Base-by-base conservation (phyloP, 2,113 vertebrate species). In the Ursus arctos region DNA sequence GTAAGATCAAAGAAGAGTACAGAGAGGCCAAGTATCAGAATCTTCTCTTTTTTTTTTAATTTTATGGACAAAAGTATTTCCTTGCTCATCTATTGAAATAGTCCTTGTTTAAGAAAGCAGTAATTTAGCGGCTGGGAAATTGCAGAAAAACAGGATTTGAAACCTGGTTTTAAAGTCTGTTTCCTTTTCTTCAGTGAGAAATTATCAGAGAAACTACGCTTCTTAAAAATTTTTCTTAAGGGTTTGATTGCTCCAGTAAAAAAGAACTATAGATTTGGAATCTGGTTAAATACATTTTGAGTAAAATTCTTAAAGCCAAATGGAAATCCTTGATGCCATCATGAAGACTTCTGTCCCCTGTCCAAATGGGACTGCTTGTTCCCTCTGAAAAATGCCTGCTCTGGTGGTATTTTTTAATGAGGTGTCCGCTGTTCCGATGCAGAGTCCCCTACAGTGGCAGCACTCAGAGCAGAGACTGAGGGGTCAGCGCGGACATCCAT, bases 301-400 rank as follows among this genome's bases (percentile, higher is more conserved):
- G 59, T 89, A 97, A 79, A 95, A 92, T 89, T 94, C 79, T 80
- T 76, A 83, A 65, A 85, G 55, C 71, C 69, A 82, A 80, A 53
- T 92, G 83, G 80, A 87, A 95, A 18, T 51, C 94, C 53, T 79
- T 91, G 49, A 65, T 69, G 49, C 55, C 82, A 22, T 96, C 95
- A 69, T 59, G 79, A 53, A 67, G 47, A 51, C n/a, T 63, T 79
- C 82, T 63, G 0, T 77, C 16, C 40, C 47, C 33, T 36, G 43
- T 91, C 7, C 55, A 55, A 72, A 84, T 59, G 65, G 80, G 74
- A 61, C 88, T 59, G 12, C 59, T 61, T 49, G 88, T 92, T 85
- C 90, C 65, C 14, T 69, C 16, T 57, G 36, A 53, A 79, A 90
- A 82, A 69, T n/a, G 76, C 67, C 80, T 49, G 0, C 55, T 40